Percentiles rank a stretch among this genome's conserved stretches.
phyloP scores from a whole-genome alignment of 2,797 vertebrate genomes.

The Phoebastria nigripes region DNA sequence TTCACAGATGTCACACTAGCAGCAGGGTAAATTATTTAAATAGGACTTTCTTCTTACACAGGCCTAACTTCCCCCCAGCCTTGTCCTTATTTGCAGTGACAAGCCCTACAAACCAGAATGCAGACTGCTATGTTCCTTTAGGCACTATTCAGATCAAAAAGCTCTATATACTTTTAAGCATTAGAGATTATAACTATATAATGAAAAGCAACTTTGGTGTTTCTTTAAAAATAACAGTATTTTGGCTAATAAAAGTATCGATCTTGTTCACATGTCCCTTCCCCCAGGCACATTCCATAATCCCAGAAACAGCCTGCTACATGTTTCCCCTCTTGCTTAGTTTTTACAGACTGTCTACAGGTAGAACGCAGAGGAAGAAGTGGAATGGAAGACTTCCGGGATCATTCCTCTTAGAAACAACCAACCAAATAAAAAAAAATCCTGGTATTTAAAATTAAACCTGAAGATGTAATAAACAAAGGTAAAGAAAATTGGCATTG shows the following conservation, averaged over 20 bases:
- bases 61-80: fast-evolving
- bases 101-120: background rate
- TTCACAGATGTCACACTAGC: background rate
- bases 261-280: background rate
- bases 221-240: background rate
- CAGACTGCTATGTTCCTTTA: background rate
- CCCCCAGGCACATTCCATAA: background rate
- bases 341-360: background rate
- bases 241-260: background rate
- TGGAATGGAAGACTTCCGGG: background rate
- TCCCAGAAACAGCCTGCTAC: background rate
- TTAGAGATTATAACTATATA: background rate
- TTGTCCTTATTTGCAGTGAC: background rate
- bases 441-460: background rate
- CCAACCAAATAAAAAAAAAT: background rate
- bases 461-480: background rate
- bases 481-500: background rate
- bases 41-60: background rate
- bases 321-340: background rate
- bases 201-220: background rate
- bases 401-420: background rate
- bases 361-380: background rate
- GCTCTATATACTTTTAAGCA: background rate
- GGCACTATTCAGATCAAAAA: background rate
- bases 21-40: background rate